Evolutionary conservation across 2,888 invertebrate species (phyloP).

Genomic region (Vandiemenella viatica): DNA sequence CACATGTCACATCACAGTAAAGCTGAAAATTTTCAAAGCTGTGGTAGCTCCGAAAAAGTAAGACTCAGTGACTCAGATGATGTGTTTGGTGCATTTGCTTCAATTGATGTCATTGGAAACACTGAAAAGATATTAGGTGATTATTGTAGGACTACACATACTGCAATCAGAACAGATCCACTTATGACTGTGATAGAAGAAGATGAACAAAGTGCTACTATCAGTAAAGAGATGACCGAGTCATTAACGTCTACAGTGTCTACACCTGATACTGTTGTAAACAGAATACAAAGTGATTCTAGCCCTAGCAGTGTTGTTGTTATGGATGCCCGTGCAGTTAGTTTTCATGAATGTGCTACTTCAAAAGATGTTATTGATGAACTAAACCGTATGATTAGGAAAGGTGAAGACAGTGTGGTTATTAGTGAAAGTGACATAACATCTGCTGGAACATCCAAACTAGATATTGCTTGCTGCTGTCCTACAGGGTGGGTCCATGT

Average conservation of each 20-base stretch:
- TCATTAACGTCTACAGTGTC: conserved; percentile 50
- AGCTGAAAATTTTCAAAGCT: no score
- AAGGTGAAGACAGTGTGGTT: conserved; percentile 33
- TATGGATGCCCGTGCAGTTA: conserved; percentile 38
- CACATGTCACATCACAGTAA: no score
- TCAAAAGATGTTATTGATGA: conserved; percentile 65
- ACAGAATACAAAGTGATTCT: conserved; percentile 18
- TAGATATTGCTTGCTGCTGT: conserved; percentile 49
- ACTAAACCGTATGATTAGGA: conserved; percentile 46
- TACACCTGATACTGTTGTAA: conserved; percentile 53
- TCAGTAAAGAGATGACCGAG: conserved; percentile 48
- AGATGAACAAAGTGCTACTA: conserved; percentile 34
- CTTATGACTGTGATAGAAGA: conserved; percentile 41
- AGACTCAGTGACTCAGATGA: background rate
- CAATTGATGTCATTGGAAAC: background rate
- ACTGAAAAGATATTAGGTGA: background rate
- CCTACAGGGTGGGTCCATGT: conserved; percentile 69
- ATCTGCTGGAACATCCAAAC: conserved; percentile 25
- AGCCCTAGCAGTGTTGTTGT: conserved; percentile 28
- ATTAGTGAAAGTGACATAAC: conserved; percentile 9
- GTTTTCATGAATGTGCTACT: conserved; percentile 57
- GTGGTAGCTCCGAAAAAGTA: no score
- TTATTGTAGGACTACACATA: background rate
- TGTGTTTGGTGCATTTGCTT: no score
- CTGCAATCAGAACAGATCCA: background rate